Evolutionary conservation across 2,888 invertebrate genomes (phyloP).

Genomic region (Nebria salina): DNA sequence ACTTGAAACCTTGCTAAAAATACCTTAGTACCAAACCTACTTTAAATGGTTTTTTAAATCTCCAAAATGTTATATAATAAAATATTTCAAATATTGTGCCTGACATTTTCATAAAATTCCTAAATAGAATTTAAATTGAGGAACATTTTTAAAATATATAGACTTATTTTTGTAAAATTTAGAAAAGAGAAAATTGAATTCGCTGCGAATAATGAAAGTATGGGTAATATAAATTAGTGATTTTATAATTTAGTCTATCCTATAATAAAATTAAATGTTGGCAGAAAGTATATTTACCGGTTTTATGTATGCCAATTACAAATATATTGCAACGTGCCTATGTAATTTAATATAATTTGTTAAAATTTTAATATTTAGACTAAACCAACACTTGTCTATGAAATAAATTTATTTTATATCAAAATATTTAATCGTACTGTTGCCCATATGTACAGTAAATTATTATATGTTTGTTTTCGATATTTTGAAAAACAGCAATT

Average conservation of each 20-base stretch:
- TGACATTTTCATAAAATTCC: too few species aligned
- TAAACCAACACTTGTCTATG: neutral
- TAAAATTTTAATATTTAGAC: neutral
- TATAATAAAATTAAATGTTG: neutral
- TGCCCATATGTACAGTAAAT: neutral
- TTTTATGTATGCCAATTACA: neutral
- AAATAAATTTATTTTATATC: neutral
- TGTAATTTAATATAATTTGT: neutral
- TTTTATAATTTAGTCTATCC: too few species aligned
- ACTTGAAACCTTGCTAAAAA: constrained; percentile 31
- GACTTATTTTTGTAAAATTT: too few species aligned
- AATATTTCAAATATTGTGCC: too few species aligned
- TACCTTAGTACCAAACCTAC: neutral
- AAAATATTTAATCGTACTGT: neutral
- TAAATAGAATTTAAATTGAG: too few species aligned
- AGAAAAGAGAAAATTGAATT: too few species aligned
- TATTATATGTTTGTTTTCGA: neutral
- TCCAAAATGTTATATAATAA: neutral
- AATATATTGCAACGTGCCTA: neutral
- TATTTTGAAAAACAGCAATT: neutral
- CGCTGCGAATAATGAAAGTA: too few species aligned
- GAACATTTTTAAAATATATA: too few species aligned
- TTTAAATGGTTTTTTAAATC: neutral
- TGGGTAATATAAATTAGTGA: too few species aligned
- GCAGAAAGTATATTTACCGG: neutral